Evolutionary conservation across 2,797 vertebrate genomes (phyloP), one percentile per base, ranked within the genome.

Genomic region (Podarcis siculus): DNA sequence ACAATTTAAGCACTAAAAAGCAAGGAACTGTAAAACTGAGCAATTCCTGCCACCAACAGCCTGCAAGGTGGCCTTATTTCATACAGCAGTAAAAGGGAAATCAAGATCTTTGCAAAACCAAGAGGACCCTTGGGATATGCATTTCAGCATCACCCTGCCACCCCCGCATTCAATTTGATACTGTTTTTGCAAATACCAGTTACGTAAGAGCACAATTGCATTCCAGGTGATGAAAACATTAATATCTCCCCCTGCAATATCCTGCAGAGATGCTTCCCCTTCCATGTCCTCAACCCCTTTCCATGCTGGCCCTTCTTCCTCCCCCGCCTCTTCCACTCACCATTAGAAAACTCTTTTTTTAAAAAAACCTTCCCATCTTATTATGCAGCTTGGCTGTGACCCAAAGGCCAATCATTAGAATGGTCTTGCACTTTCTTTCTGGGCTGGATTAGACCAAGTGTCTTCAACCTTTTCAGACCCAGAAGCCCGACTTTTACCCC

Each of bases 1-100:
- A 80, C 77, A 89, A 81, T 67, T 55, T 76, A 86, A 85, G 25
- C 30, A 86, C 39, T 81, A 89, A 89, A 82, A 85, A 85, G 71
- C 58, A 67, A 76, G 58, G 25, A 58, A 67, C 25, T 76, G 27
- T 67, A 67, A 67, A 85, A 81, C 10, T 32, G n/a, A 85, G 25
- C n/a, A 81, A 39, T 76, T 89, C 27, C 32, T 32, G n/a, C 42
- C 58, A 66, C n/a, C 66, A 85, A 89, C 39, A 85, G 58, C 27
- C 42, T 80, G 83, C n/a, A 85, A 75, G 35, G 12, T 76, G 61
- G 71, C 32, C 42, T 81, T 84, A 88, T 80, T 27, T 80, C 83
- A 85, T 80, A 81, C 39, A 37, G 35, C 21, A 81, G 55, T 82
- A 81, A 87, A 86, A 64, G 32, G 30, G 35, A 82, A 42, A 80